phyloP scores from a whole-genome alignment of 1,140 invertebrate species.

The Bombus picipes region DNA sequence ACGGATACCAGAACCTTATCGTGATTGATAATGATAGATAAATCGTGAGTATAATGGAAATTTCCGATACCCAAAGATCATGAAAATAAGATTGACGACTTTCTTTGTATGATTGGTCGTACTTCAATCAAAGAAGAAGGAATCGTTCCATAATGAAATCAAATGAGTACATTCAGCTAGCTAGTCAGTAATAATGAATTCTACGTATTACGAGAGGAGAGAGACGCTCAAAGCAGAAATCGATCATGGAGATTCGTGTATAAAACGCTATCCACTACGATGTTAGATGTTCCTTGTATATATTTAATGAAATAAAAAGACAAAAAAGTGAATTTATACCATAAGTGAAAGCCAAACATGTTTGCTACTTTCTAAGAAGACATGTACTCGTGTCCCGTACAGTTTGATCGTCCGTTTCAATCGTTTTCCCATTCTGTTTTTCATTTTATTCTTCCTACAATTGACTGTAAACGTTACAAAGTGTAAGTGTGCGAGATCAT shows the following conservation, averaged over 20 bases:
- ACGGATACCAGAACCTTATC: background rate
- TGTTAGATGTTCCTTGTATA: slow-evolving; percentile 82
- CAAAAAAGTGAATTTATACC: slow-evolving; percentile 71
- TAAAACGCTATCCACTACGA: slow-evolving; percentile 75
- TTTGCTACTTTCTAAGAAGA: slow-evolving; percentile 71
- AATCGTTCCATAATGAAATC: slow-evolving; percentile 47
- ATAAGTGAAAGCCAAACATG: slow-evolving; percentile 67
- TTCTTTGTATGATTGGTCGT: slow-evolving; percentile 46
- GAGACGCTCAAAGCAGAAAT: slow-evolving; percentile 69
- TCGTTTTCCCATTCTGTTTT: background rate
- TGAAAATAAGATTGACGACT: background rate
- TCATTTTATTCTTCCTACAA: slow-evolving; percentile 17
- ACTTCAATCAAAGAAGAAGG: slow-evolving; percentile 65
- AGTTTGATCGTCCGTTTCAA: slow-evolving; percentile 58
- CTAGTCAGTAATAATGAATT: slow-evolving; percentile 65
- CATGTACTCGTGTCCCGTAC: slow-evolving; percentile 60
- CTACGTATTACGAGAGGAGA: slow-evolving; percentile 60
- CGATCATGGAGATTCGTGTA: slow-evolving; percentile 71
- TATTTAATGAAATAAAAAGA: slow-evolving; percentile 45
- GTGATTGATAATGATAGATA: background rate
- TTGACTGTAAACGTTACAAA: slow-evolving; percentile 28
- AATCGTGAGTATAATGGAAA: background rate
- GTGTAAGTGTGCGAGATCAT: slow-evolving; percentile 30
- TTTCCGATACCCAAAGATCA: background rate
- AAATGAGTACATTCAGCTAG: slow-evolving; percentile 52